phyloP scores from a whole-genome alignment of 1,140 invertebrate species.

The Phortica variegata region DNA sequence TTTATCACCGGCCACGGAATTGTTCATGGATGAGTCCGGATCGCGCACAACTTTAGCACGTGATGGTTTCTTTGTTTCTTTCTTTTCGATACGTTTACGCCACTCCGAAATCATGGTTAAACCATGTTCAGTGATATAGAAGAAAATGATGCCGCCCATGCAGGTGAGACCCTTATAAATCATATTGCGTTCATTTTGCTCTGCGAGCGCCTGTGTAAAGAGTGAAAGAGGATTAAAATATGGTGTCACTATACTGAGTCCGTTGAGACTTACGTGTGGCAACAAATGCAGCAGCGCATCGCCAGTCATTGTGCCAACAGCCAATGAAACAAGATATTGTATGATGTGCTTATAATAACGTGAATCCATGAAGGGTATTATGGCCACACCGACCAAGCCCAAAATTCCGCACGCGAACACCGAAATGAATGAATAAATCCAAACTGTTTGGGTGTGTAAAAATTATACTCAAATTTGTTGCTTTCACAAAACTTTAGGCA shows the following conservation, averaged over 20 bases:
- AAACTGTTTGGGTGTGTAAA: constrained; percentile 63
- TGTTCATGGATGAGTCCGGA: constrained; percentile 59
- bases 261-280: constrained; percentile 74
- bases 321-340: constrained; percentile 88
- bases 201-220: constrained; percentile 35
- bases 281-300: constrained; percentile 91
- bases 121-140: constrained; percentile 83
- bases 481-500: background rate
- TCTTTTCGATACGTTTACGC: constrained; percentile 67
- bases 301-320: constrained; percentile 86
- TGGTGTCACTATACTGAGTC: background rate
- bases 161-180: constrained; percentile 83
- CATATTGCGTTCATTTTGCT: constrained; percentile 58
- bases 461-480: background rate
- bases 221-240: background rate
- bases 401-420: constrained; percentile 82
- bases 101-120: constrained; percentile 78
- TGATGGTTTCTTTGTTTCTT: constrained; percentile 62
- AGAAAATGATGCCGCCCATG: constrained; percentile 79
- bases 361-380: constrained; percentile 88
- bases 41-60: constrained; percentile 66
- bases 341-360: constrained; percentile 86
- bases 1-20: constrained; percentile 63
- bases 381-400: constrained; percentile 77
- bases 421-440: constrained; percentile 78